Percentiles rank a stretch among this genome's conserved stretches.
Conservation (phyloP, 2,888 invertebrate genomes). For the Drosophila infuscata region DNA sequence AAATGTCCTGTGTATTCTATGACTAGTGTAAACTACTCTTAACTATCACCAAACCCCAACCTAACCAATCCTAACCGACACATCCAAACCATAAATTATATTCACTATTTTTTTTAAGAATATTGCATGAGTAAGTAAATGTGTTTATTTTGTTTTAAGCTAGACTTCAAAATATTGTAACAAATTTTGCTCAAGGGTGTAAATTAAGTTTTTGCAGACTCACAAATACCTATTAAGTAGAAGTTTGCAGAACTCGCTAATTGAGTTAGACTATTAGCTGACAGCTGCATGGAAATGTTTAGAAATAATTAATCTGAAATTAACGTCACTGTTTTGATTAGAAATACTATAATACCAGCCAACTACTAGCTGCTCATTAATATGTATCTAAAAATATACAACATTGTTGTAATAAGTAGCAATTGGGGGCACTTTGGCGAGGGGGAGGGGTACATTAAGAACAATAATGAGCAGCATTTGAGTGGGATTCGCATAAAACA, state of each 20-base stretch:
- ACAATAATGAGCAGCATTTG: constrained; percentile 30
- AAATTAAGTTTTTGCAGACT: constrained; percentile 32
- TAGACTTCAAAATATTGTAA: constrained; percentile 27
- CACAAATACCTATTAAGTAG: constrained; percentile 6
- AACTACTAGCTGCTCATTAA: constrained; percentile 49
- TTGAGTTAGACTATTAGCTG: constrained; percentile 40
- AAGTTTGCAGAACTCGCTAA: constrained; percentile 28
- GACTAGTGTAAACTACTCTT: not conserved
- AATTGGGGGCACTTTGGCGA: not conserved
- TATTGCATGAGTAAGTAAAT: constrained; percentile 24
- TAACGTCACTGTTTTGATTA: constrained; percentile 55
- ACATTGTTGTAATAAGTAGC: constrained; percentile 14
- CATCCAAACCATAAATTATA: not conserved
- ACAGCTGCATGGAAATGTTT: constrained; percentile 30
- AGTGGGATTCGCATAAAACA: constrained; percentile 47
- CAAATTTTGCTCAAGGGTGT: not conserved
- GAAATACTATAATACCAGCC: constrained; percentile 9
- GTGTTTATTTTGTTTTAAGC: constrained; percentile 31
- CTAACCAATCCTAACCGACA: not conserved
- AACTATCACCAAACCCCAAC: not conserved
- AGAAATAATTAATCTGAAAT: constrained; percentile 47
- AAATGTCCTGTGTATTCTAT: not conserved
- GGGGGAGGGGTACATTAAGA: not conserved
- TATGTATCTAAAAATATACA: constrained; percentile 29
- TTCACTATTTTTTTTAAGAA: not conserved